A percentile compares a stretch with the other conserved stretches of the same genome.
Conservation (phyloP, 2,113 vertebrate species). For the Coregonus clupeaformis region DNA sequence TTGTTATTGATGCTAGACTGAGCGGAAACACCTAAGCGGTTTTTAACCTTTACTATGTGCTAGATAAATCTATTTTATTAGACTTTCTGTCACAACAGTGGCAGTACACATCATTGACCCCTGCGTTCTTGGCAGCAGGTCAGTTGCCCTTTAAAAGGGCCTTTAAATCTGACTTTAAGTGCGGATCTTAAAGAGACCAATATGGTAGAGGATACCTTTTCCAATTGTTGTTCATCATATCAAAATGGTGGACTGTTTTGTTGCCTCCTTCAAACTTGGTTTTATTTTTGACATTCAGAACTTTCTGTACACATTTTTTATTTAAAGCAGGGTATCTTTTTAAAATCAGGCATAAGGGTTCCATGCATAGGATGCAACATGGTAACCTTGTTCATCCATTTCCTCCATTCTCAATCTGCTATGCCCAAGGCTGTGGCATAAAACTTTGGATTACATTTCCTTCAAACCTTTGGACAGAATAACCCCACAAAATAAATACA, state of each 20-base stretch:
- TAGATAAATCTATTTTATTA: neutral
- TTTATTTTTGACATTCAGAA: constrained; percentile 2
- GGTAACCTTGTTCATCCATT: neutral
- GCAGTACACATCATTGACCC: constrained; percentile 13
- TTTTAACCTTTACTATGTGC: constrained; percentile 43
- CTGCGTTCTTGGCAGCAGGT: too few relatives aligned
- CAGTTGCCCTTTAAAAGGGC: too few relatives aligned
- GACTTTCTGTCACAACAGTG: constrained; percentile 10
- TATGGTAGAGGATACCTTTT: constrained; percentile 8
- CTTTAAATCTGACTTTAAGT: constrained; percentile 2
- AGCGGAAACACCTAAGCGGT: neutral
- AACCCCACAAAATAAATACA: neutral
- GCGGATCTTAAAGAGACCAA: too few relatives aligned
- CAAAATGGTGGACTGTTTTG: neutral
- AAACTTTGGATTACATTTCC: neutral
- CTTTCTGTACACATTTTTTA: too few relatives aligned
- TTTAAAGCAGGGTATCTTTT: neutral
- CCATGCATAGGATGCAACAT: neutral
- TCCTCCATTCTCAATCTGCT: too few relatives aligned
- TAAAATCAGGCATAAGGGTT: neutral
- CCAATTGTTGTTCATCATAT: neutral
- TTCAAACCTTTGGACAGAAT: neutral
- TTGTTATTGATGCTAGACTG: constrained; percentile 1
- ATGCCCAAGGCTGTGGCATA: neutral
- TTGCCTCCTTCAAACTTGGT: too few relatives aligned